Evolutionary conservation across 2,113 vertebrate species (phyloP).

Genomic region (Procavia capensis): DNA sequence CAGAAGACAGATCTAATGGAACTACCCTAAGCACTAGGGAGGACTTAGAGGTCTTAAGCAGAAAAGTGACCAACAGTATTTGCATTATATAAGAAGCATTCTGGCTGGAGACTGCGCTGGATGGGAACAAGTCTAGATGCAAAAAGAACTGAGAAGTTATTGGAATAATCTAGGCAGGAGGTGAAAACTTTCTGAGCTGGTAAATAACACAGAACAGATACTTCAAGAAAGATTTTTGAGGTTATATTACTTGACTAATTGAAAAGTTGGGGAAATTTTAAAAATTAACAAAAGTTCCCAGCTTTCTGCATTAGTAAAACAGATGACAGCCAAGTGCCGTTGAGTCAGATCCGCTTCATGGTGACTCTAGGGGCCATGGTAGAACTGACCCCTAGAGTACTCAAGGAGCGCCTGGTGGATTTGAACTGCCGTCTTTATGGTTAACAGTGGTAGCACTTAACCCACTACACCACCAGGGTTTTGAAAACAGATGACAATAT

Average conservation of each 20-base stretch:
- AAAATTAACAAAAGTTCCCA: not conserved
- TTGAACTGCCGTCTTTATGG: too few relatives aligned
- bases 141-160: not conserved
- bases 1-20: not conserved
- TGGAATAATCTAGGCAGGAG: not conserved
- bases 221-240: not conserved
- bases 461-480: too few relatives aligned
- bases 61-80: not conserved
- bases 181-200: not conserved
- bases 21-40: not conserved
- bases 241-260: not conserved
- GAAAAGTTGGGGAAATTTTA: not conserved
- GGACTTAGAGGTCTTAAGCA: not conserved
- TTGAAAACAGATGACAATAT: not conserved
- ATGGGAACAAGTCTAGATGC: not conserved
- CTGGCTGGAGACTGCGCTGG: not conserved
- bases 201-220: not conserved
- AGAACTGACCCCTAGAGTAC: too few relatives aligned
- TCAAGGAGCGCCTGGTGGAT: too few relatives aligned
- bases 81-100: conserved; percentile 15
- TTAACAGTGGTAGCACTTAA: too few relatives aligned
- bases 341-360: too few relatives aligned
- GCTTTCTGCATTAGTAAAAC: not conserved
- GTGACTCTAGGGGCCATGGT: too few relatives aligned
- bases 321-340: too few relatives aligned